Base-by-base conservation (phyloP, 2,888 invertebrate genomes). In the Calameuta idolon region DNA sequence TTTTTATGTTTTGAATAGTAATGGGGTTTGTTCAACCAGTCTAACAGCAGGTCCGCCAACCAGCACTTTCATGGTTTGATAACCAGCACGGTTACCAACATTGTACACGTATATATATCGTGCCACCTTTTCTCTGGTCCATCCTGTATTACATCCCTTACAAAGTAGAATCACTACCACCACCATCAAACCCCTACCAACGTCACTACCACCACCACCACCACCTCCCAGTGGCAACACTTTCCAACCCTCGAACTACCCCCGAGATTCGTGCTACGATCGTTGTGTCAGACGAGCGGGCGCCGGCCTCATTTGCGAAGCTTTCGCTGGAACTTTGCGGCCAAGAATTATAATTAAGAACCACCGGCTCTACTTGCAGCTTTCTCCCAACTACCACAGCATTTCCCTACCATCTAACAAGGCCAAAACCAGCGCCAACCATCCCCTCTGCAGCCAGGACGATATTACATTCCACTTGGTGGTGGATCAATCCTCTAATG, bases 1-100 rank as follows among this genome's bases (percentile, higher is more conserved):
- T 91, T 91, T 91, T 90, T 91, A 90, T 90, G 90, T 91, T 91
- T 91, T 90, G 91, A 90, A 91, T 91, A 91, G 91, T 89, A 91
- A 91, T 91, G 86, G 89, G 86, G 87, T 87, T 82, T 80, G 79
- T 75, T 76, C 74, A 71, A 71, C 30, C 30, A n/a, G 31, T 71
- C 31, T 31, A n/a, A 31, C 71, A 40, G 40, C 15, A 40, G 37
- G 37, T 37, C 12, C 12, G 4, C 37, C 37, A 37, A 37, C 37
- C 37, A 12, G 12, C 37, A 37, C 37, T 37, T 37, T 37, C 37
- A 4, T 37, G 37, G 37, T 37, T 37, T 37, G 37, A 37, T 37
- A 37, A 37, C 37, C 37, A 15, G 40, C 40, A 40, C 15, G 15
- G 40, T 5, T 40, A 40, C 40, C 40, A 5, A 40, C 40, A 15